Evolutionary conservation across 2,113 vertebrate genomes (phyloP).

Genomic region (Psittacula cyanocephala): DNA sequence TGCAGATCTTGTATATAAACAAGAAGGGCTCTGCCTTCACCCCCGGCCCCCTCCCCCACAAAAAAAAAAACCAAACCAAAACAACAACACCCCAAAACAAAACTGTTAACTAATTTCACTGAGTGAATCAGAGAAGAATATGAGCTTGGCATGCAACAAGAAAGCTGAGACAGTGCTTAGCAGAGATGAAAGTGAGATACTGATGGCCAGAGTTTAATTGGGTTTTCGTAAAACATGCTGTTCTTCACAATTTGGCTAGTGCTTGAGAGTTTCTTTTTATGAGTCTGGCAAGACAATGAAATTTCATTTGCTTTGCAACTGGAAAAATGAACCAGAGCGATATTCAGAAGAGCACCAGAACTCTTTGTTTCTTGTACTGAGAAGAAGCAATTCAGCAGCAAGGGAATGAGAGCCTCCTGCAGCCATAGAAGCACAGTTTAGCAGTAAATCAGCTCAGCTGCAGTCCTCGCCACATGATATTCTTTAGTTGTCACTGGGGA

Average conservation of each 20-base stretch:
- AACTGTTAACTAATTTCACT: conserved; percentile 13
- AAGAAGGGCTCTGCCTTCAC: neutral
- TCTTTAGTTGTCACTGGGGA: conserved; percentile 11
- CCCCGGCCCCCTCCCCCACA: too few relatives aligned
- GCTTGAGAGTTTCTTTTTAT: conserved; percentile 38
- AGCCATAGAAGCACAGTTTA: conserved; percentile 5
- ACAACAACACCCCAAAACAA: neutral
- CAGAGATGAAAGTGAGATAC: conserved; percentile 52
- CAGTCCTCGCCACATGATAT: conserved; percentile 16
- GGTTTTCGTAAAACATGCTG: conserved; percentile 59
- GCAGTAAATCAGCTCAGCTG: conserved; percentile 52
- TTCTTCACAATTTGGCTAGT: conserved; percentile 42
- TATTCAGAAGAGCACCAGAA: neutral
- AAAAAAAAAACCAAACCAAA: neutral
- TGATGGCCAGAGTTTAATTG: conserved; percentile 31
- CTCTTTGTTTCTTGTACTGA: neutral
- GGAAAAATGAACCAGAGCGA: neutral
- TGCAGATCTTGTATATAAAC: neutral
- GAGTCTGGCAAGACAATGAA: conserved; percentile 54
- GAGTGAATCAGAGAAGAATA: conserved; percentile 13
- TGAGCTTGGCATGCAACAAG: neutral
- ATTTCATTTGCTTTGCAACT: conserved; percentile 46
- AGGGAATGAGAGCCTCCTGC: neutral
- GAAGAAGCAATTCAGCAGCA: neutral
- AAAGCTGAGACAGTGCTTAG: neutral